Percentiles rank a stretch among this genome's conserved stretches.
Conservation (phyloP, 2,888 invertebrate genomes). For the Hypercompe scribonia region DNA sequence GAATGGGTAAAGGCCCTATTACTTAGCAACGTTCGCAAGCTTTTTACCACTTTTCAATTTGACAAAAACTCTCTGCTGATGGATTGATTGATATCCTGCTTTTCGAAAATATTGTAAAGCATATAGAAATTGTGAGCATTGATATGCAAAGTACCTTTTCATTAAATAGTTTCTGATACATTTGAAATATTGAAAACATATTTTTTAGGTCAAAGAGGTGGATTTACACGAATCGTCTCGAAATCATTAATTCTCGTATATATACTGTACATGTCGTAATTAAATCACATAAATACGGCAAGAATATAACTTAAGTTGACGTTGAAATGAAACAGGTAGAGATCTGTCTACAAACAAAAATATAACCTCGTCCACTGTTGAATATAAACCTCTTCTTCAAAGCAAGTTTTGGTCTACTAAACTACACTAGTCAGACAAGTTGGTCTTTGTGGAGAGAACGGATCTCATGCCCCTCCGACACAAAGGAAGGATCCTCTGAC, state of each 20-base stretch:
- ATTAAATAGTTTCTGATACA: neutral
- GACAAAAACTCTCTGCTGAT: slow-evolving; percentile 30
- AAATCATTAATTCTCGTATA: neutral
- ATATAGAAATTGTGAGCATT: neutral
- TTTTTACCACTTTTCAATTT: slow-evolving; percentile 45
- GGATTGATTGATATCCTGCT: slow-evolving; percentile 18
- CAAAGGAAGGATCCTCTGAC: too few species aligned
- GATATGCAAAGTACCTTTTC: neutral
- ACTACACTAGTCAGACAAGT: too few species aligned
- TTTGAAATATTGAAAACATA: neutral
- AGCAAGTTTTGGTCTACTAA: too few species aligned
- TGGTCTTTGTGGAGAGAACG: too few species aligned
- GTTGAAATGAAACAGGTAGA: too few species aligned
- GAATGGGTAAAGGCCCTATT: slow-evolving; percentile 24
- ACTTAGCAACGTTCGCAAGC: slow-evolving; percentile 22
- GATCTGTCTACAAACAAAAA: neutral
- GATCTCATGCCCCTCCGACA: too few species aligned
- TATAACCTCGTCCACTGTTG: too few species aligned
- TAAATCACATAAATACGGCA: neutral
- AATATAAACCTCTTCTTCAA: too few species aligned
- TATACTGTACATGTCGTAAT: neutral
- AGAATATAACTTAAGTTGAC: neutral
- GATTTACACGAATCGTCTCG: neutral
- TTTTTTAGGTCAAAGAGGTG: neutral
- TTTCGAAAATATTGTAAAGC: slow-evolving; percentile 9